Base-by-base conservation (phyloP, 2,113 vertebrate genomes). In the Cinclus mexicanus region DNA sequence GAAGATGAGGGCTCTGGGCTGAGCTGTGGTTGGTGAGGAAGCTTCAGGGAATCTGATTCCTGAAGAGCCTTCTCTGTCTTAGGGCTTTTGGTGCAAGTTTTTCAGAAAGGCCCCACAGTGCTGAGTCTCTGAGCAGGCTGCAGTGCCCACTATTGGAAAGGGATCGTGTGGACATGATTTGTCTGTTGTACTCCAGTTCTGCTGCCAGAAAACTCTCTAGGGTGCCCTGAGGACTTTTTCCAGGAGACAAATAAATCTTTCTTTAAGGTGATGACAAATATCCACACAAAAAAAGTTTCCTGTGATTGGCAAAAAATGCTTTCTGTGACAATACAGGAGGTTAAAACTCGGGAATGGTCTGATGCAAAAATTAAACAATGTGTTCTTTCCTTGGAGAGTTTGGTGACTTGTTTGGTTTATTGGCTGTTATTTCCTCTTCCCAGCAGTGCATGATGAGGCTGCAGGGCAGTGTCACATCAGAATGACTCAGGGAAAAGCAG, bases 11-110 rank as follows among this genome's bases (percentile, higher is more conserved):
- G 68, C 78, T 63, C 10, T 35, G 71, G 39, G 1, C 49, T 76
- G 90, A 49, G 9, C 44, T 80, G 88, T 95, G 95, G 86, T 63
- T 10, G 11, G 21, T 88, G 92, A 90, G 80, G 76, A 85, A 71
- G 80, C 83, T 83, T 35, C 63, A 55, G 9, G 70, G 55, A 39
- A 67, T 93, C 39, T 55, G 71, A 28, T 74, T 94, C 59, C 63
- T 82, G 42, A 91, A 53, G 78, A 75, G 61, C 65, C 20, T 70
- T 70, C 82, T 94, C 41, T 83, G 1, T 90, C 46, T 49, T 13
- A 3, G 55, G 39, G 57, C 44, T 95, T 83, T 83, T n/a, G 42
- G 42, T 18, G 26, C 4, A 12, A 39, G 68, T 46, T 57, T 87
- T 64, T 83, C 70, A 52, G 53, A 21, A 44, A 29, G 22, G 20